Evolutionary conservation across 2,888 invertebrate genomes (phyloP), one percentile per base, ranked within the genome.

Genomic region (Caenorhabditis zanzibari): DNA sequence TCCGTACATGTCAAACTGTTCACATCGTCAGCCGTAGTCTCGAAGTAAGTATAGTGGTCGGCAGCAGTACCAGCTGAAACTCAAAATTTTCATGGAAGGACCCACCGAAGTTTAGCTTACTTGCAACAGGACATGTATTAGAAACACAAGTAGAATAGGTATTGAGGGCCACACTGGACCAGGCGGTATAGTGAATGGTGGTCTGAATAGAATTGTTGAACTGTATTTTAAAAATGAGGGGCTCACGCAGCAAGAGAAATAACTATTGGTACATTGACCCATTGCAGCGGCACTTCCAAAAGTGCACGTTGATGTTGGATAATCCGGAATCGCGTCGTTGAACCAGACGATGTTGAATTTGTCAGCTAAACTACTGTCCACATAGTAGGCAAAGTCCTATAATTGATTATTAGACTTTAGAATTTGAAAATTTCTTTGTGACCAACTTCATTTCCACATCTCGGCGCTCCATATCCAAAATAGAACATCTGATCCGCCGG

Each of bases 351-450:
- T 63, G 24, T 76, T 76, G 49, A 58, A 84, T 16, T 63, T 68
- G 24, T 84, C 81, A 0, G 72, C 84, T 12, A 84, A 10, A 74
- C 84, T 84, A 28, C 56, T 54, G 52, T 81, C 84, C 1, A 84
- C 77, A n/a, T 81, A 84, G 47, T 81, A 84, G 9, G 84, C 81
- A 41, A 84, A 84, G 63, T 84, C 77, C 82, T 82, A 5, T 52
- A 63, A 68, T 10, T 12, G 38, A 12, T 10, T 12, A 38, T 6
- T 38, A 6, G n/a, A 32, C 7, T 32, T 32, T 4, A 4, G 32
- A 38, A 10, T 38, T 38, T 38, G 6, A 38, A 12, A 38, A 12
- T 10, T 2, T 10, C 7, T 10, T 12, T 19, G 19, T 19, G 1
- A 6, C 26, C 24, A 14, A 82, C 82, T 26, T 81, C 84, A 73